Conservation (phyloP, 2,113 vertebrate species). For the Sapayoa aenigma region DNA sequence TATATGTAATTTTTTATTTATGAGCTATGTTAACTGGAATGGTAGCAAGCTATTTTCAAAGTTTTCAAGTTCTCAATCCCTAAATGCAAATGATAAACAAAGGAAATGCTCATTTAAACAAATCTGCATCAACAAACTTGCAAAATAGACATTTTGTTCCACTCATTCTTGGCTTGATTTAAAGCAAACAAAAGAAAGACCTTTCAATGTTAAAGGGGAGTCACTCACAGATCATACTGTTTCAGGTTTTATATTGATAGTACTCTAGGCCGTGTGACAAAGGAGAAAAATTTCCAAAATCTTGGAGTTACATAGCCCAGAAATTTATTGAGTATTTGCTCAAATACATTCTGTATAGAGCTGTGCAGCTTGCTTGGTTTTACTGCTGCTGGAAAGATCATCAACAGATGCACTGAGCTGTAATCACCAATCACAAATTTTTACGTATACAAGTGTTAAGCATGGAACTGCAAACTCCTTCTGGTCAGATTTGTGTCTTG, state of each 20-base stretch:
- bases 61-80: not conserved
- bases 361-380: slow-evolving; percentile 26
- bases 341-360: slow-evolving; percentile 67
- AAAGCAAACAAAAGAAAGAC: not conserved
- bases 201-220: not conserved
- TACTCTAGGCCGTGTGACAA: slow-evolving; percentile 35
- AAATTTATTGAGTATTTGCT: slow-evolving; percentile 76
- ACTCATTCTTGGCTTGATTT: not conserved
- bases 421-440: slow-evolving; percentile 22
- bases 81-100: not conserved
- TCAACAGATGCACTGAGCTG: slow-evolving; percentile 37
- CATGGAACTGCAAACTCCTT: not conserved
- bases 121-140: not conserved
- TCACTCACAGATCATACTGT: not conserved
- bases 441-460: slow-evolving; percentile 45
- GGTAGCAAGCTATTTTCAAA: not conserved
- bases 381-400: slow-evolving; percentile 42
- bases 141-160: not conserved
- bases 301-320: slow-evolving; percentile 64
- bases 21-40: not conserved
- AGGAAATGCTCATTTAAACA: not conserved
- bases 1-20: not conserved
- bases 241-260: not conserved
- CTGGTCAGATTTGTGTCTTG: slow-evolving; percentile 18
- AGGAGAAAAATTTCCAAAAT: slow-evolving; percentile 27